phyloP scores from a whole-genome alignment of 2,888 invertebrate genomes.

The Xanthia icteritia region DNA sequence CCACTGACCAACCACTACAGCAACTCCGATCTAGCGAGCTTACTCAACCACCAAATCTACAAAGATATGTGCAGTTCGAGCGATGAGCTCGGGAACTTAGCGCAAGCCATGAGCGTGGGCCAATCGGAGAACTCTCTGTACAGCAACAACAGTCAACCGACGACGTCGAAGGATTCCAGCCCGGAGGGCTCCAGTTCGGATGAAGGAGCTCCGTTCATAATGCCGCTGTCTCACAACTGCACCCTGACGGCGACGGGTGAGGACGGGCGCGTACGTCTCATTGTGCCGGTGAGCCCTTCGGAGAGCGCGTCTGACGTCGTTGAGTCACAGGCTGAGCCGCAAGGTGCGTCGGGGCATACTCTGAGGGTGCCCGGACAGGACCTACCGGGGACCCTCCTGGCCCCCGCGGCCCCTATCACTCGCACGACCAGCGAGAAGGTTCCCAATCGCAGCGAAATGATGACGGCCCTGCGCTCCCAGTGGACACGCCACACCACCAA shows the following conservation, averaged over 20 bases:
- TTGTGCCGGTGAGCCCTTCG: constrained; percentile 91
- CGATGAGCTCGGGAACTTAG: constrained; percentile 73
- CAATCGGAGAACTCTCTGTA: constrained; percentile 82
- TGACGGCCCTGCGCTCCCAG: constrained; percentile 95
- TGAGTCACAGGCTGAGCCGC: constrained; percentile 74
- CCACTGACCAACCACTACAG: constrained; percentile 82
- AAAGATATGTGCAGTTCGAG: constrained; percentile 74
- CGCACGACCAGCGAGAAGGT: constrained; percentile 96
- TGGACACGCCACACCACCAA: constrained; percentile 97
- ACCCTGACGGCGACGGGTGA: constrained; percentile 91
- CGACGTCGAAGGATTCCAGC: constrained; percentile 87
- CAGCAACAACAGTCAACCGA: constrained; percentile 83
- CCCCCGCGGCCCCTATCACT: constrained; percentile 92
- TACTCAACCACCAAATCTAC: constrained; percentile 76
- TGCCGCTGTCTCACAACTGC: constrained; percentile 92
- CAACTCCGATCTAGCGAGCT: constrained; percentile 78
- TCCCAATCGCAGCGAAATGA: constrained; percentile 95
- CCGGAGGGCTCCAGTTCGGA: constrained; percentile 83
- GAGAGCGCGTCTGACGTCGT: constrained; percentile 80
- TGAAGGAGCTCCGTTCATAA: constrained; percentile 91
- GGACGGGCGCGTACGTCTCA: constrained; percentile 91
- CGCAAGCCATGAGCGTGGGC: constrained; percentile 83
- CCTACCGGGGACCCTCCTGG: constrained; percentile 76
- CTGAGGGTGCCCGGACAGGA: constrained; percentile 88
- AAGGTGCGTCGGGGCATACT: constrained; percentile 84